Conservation (phyloP, 2,797 vertebrate genomes). For the Ceyx erithaca region DNA sequence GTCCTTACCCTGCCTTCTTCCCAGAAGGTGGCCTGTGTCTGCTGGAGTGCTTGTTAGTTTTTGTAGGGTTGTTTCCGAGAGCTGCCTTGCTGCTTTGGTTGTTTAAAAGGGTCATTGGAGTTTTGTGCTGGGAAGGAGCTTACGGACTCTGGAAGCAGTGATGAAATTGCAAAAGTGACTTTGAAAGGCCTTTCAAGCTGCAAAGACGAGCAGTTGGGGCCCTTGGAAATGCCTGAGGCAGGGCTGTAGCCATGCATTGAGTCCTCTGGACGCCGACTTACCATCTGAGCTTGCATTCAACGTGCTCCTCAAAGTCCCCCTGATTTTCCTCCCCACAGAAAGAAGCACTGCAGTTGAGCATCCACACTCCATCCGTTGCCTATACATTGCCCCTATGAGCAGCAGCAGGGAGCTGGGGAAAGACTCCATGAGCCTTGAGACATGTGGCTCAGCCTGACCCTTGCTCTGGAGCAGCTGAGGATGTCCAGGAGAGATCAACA, state of each 20-base stretch:
- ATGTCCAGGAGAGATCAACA: not conserved
- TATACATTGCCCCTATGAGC: accelerated
- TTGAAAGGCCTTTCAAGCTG: not conserved
- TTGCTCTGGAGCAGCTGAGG: not conserved
- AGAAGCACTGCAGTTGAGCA: not conserved
- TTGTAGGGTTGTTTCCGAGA: not conserved
- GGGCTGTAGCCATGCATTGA: not conserved
- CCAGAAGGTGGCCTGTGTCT: not conserved
- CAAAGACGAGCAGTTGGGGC: not conserved
- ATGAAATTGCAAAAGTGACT: not conserved
- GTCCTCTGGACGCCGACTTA: not conserved
- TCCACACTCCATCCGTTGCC: accelerated
- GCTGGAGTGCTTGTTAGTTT: not conserved
- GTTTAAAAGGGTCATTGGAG: not conserved
- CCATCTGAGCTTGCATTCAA: not conserved
- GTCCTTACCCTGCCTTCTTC: not conserved
- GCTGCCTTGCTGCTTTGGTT: not conserved
- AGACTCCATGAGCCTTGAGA: accelerated
- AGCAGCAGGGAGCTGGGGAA: not conserved
- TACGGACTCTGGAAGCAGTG: not conserved
- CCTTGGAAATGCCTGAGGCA: not conserved
- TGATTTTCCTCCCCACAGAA: not conserved
- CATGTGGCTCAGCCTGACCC: not conserved
- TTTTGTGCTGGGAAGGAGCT: not conserved
- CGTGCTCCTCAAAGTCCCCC: not conserved